A percentile compares a stretch with the other conserved stretches of the same genome.
Conservation (phyloP, 2,113 vertebrate species). For the Sturnus vulgaris region DNA sequence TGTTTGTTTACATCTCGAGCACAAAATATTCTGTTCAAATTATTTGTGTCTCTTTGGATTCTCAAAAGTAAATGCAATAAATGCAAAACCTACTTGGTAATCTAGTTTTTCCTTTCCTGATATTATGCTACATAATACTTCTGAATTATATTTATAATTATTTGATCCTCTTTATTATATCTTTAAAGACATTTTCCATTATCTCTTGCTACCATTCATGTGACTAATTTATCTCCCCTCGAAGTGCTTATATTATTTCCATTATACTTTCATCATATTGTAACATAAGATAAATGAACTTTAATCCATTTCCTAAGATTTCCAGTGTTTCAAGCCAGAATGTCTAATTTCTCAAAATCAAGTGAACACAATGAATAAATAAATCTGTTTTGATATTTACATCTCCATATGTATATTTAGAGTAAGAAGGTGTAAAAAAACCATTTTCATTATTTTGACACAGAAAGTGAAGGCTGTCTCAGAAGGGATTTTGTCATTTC, state of each 20-base stretch:
- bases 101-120: background rate
- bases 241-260: background rate
- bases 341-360: background rate
- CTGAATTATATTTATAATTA: background rate
- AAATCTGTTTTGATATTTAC: background rate
- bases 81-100: background rate
- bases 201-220: background rate
- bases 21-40: background rate
- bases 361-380: background rate
- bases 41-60: background rate
- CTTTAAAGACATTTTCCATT: background rate
- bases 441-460: background rate
- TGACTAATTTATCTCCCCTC: background rate
- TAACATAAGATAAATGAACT: background rate
- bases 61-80: background rate
- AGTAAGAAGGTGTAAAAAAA: background rate
- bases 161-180: background rate
- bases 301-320: background rate
- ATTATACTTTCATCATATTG: background rate
- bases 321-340: background rate
- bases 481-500: background rate
- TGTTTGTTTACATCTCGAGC: background rate
- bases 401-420: background rate
- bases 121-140: background rate
- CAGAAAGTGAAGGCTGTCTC: background rate